Base-by-base conservation (phyloP, 1,140 invertebrate species). In the Drosophila leontia region DNA sequence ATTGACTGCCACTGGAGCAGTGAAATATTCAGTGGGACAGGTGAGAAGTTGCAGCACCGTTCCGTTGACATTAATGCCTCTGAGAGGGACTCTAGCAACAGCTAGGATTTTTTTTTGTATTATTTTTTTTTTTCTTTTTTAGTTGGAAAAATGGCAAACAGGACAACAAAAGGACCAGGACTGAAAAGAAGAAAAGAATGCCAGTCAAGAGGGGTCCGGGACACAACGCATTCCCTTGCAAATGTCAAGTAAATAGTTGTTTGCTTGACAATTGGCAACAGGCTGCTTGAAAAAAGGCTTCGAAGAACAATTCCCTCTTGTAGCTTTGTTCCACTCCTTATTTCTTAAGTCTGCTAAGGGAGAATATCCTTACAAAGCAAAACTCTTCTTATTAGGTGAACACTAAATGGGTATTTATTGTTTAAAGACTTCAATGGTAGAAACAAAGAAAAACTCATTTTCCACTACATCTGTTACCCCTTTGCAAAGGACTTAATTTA, bases 1-100 rank as follows among this genome's bases (percentile, higher is more conserved):
- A 87, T 90, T 80, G 84, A 88, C 77, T 86, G 69, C 34, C 81
- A 77, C 45, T 71, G 39, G 32, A 55, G 56, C 9, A 45, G 56
- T 56, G 29, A 39, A 51, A 48, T 37, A 56, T 74, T 72, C 32
- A 41, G 41, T 29, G 13, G 23, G 50, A 55, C 42, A 77, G 71
- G 60, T 80, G 64, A 70, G 62, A 71, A 61, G 77, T 59, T 51
- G 44, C 53, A 51, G 64, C 47, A 80, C 57, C 69, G 68, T 68
- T 78, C 37, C 81, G 85, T 84, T 88, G 84, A 88, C 80, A 90
- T 90, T 88, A 84, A 84, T 90, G 69, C 85, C 77, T 75, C 56
- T 8, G 62, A 75, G 80, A 58, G 80, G 47, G 23, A 9, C 61
- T 39, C 32, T 34, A 45, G 45, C 44, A 60, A 47, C 59, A 51